phyloP scores from a whole-genome alignment of 2,888 invertebrate genomes.

The Trachelus stipa region DNA sequence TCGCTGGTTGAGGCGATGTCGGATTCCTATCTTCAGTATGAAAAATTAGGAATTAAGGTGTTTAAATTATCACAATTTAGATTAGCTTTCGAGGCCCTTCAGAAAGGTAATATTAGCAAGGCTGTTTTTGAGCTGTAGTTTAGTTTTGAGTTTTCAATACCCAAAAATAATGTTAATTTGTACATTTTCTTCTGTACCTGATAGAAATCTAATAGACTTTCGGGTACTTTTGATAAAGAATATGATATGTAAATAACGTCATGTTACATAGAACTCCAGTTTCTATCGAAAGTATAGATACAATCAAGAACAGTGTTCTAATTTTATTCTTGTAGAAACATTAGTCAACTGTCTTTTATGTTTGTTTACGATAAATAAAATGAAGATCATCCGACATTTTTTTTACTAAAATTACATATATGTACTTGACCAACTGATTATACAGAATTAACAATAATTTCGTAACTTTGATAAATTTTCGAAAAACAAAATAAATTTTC shows the following conservation, averaged over 20 bases:
- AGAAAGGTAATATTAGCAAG: slow-evolving; percentile 72
- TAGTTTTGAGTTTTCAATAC: not conserved
- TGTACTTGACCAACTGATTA: no score
- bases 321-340: not conserved
- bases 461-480: no score
- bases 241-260: not conserved
- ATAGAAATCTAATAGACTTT: not conserved
- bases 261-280: not conserved
- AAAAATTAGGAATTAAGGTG: slow-evolving; percentile 72
- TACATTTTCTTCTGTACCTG: not conserved
- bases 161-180: not conserved
- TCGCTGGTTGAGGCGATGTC: slow-evolving; percentile 75
- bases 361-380: no score
- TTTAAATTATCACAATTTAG: slow-evolving; percentile 70
- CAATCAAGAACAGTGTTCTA: not conserved
- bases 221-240: not conserved
- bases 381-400: no score
- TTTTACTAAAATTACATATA: no score
- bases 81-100: slow-evolving; percentile 69
- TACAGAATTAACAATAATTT: no score
- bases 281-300: not conserved
- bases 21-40: slow-evolving; percentile 72
- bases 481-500: no score
- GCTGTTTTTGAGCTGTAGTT: slow-evolving; percentile 70
- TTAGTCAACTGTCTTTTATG: not conserved